These are phyloP conservation scores for Liasis olivaceus DNA, from an alignment of 2,797 vertebrate species.

Conservation along the genomic window DNA sequence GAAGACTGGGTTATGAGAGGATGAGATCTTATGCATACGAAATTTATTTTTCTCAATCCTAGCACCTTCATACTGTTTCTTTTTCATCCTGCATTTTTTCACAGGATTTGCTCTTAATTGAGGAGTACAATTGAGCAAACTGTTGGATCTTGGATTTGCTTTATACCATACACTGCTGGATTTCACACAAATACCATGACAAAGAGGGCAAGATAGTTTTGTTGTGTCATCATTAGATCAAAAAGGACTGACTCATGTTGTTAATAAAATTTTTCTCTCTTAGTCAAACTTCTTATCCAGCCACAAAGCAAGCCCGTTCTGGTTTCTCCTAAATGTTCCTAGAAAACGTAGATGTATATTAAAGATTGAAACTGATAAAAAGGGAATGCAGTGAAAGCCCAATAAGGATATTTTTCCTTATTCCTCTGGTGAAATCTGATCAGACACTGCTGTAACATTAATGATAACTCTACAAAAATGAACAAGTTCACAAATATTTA, in stretches of 20 bases:
- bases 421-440: neutral
- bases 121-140: neutral
- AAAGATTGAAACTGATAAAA: neutral
- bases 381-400: neutral
- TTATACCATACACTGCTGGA: neutral
- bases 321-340: neutral
- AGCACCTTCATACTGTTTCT: neutral
- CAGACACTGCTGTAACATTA: neutral
- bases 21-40: neutral
- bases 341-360: neutral
- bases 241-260: neutral
- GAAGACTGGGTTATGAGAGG: neutral
- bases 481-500: neutral
- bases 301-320: neutral
- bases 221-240: neutral
- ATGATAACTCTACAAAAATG: neutral
- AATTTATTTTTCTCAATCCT: neutral
- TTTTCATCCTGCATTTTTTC: neutral
- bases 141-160: neutral
- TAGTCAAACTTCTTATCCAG: neutral
- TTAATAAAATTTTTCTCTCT: neutral
- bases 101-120: neutral
- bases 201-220: neutral
- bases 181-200: neutral
- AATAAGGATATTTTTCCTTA: no score